Evolutionary conservation across 2,888 invertebrate genomes (phyloP).

Genomic region (Nipponacmea schrenckii): DNA sequence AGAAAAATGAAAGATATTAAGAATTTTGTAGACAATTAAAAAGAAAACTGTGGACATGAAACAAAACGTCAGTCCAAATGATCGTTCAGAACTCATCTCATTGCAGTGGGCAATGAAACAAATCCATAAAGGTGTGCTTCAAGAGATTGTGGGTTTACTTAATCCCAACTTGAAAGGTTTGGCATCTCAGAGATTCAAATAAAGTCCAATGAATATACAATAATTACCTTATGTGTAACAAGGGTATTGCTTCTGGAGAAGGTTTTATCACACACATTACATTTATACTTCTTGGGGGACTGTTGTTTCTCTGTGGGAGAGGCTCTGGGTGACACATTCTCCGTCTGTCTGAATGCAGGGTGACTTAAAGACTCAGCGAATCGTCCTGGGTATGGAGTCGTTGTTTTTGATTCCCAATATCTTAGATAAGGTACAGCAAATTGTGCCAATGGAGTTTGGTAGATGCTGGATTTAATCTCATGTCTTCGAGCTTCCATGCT

Average conservation of each 20-base stretch:
- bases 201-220: neutral
- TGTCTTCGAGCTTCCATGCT: neutral
- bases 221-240: constrained; percentile 70
- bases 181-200: too few relatives aligned
- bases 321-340: neutral
- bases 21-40: too few relatives aligned
- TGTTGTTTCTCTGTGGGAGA: constrained; percentile 44
- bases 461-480: neutral
- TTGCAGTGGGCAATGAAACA: too few relatives aligned
- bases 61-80: too few relatives aligned
- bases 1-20: constrained; percentile 10
- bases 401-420: neutral
- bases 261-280: constrained; percentile 70
- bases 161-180: too few relatives aligned
- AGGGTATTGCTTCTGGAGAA: constrained; percentile 70
- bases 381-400: neutral
- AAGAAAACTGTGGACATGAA: too few relatives aligned
- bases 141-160: too few relatives aligned
- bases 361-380: neutral
- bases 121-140: too few relatives aligned
- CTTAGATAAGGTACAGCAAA: neutral
- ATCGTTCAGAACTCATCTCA: too few relatives aligned
- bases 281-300: constrained; percentile 68
- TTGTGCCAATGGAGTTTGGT: neutral
- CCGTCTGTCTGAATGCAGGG: neutral